Evolutionary conservation across 2,113 vertebrate genomes (phyloP).

Genomic region (Sapajus apella): DNA sequence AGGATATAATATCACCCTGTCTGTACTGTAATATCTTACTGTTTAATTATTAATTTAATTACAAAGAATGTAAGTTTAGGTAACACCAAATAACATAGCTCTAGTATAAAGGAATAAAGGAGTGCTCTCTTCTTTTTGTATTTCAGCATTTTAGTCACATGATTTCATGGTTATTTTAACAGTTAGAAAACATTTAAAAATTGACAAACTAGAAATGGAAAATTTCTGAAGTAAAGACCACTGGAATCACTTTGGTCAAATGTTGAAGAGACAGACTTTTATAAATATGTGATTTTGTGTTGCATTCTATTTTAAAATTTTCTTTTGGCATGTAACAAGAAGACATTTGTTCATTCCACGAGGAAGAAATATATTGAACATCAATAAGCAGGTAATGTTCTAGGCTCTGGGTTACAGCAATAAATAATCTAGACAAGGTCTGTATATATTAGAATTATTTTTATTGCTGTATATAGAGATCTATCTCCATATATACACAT

Average conservation of each 20-base stretch:
- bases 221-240: neutral
- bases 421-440: neutral
- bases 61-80: neutral
- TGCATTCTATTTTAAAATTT: neutral
- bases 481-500: neutral
- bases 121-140: neutral
- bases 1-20: neutral
- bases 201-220: neutral
- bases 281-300: neutral
- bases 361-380: neutral
- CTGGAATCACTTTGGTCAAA: neutral
- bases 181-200: neutral
- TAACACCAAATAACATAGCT: neutral
- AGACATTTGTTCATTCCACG: neutral
- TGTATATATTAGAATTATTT: neutral
- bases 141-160: neutral
- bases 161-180: neutral
- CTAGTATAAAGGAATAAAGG: neutral
- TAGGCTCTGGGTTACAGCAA: neutral
- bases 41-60: slow-evolving; percentile 21
- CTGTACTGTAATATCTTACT: neutral
- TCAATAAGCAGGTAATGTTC: neutral
- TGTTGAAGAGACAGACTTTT: neutral
- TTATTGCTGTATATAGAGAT: neutral
- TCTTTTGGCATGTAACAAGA: neutral